A percentile compares a stretch with the other conserved stretches of the same genome.
These are phyloP conservation scores for Aelia acuminata DNA, from an alignment of 2,888 invertebrate genomes.

Conservation along the genomic window DNA sequence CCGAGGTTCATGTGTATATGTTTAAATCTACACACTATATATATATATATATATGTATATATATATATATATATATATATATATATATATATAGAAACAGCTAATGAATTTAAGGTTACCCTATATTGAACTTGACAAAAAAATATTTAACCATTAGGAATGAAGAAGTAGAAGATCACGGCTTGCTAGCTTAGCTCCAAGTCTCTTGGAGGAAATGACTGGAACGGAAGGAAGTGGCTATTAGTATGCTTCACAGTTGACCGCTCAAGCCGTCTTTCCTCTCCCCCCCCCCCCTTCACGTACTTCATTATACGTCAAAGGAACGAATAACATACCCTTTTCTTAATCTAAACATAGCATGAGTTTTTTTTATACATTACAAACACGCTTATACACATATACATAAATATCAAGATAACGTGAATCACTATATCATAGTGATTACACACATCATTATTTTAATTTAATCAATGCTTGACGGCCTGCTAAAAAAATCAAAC, in stretches of 20 bases:
- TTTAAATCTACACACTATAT: too few relatives aligned
- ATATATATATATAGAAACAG: too few relatives aligned
- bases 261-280: slow-evolving; percentile 43
- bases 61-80: too few relatives aligned
- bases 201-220: slow-evolving; percentile 39
- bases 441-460: neutral
- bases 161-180: neutral
- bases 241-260: slow-evolving; percentile 48
- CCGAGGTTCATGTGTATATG: too few relatives aligned
- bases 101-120: neutral
- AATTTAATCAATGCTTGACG: neutral
- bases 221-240: slow-evolving; percentile 45
- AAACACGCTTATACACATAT: neutral
- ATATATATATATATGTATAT: too few relatives aligned
- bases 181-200: neutral
- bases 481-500: neutral
- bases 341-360: neutral
- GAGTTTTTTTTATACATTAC: neutral
- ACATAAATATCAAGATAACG: neutral
- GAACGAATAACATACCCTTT: neutral
- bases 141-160: neutral
- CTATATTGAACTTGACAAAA: neutral
- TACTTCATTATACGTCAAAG: neutral
- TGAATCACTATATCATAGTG: neutral
- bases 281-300: neutral